A percentile compares a stretch with the other conserved stretches of the same genome.
These are phyloP conservation scores for Reinhardtius hippoglossoides DNA, from an alignment of 2,113 vertebrate species.

Conservation along the genomic window DNA sequence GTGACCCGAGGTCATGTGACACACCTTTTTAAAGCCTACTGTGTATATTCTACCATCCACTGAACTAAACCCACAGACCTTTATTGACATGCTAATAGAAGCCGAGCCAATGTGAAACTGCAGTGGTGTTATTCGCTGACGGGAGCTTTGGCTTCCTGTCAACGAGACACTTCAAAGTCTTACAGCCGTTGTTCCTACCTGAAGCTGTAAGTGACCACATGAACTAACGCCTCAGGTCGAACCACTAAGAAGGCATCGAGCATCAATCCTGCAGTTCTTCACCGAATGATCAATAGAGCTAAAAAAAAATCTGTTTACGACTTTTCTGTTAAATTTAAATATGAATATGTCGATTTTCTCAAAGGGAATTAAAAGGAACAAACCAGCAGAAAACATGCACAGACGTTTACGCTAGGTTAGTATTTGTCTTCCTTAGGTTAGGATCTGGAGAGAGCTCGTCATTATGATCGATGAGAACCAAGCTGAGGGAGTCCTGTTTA, in stretches of 20 bases:
- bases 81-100: constrained; percentile 20
- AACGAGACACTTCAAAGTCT: constrained; percentile 16
- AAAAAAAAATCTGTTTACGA: too few relatives aligned
- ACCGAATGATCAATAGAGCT: too few relatives aligned
- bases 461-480: constrained; percentile 31
- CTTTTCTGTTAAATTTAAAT: too few relatives aligned
- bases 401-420: neutral
- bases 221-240: constrained; percentile 4
- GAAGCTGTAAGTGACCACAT: neutral
- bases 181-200: neutral
- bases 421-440: constrained; percentile 39
- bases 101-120: constrained; percentile 10
- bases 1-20: constrained; percentile 21
- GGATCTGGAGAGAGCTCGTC: constrained; percentile 12
- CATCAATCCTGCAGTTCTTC: neutral
- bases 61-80: constrained; percentile 1
- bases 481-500: constrained; percentile 11
- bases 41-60: constrained; percentile 17
- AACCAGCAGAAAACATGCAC: too few relatives aligned
- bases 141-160: too few relatives aligned
- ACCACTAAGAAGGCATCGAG: neutral
- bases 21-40: constrained; percentile 15
- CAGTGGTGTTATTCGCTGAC: constrained; percentile 17
- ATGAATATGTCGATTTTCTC: too few relatives aligned
- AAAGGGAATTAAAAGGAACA: too few relatives aligned